A percentile compares a stretch with the other conserved stretches of the same genome.
These are phyloP conservation scores for Heteromyza rotundicornis DNA, from an alignment of 2,888 invertebrate species.

Conservation along the genomic window DNA sequence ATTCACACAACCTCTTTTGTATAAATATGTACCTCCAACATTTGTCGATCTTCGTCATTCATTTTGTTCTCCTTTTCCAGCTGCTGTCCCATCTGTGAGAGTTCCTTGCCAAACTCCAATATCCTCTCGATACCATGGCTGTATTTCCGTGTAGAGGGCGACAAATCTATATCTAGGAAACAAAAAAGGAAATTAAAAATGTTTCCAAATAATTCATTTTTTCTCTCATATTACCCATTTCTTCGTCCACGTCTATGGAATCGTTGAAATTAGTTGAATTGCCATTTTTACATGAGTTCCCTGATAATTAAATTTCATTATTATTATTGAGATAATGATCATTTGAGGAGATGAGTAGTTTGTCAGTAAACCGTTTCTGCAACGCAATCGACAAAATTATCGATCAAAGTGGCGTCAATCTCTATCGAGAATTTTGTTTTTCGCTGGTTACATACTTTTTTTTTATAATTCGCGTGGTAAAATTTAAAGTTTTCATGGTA, in stretches of 20 bases:
- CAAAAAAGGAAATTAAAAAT: neutral
- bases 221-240: constrained; percentile 72
- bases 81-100: constrained; percentile 88
- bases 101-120: constrained; percentile 91
- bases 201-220: neutral
- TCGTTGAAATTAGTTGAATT: constrained; percentile 59
- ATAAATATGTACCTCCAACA: constrained; percentile 79
- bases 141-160: constrained; percentile 58
- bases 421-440: no score
- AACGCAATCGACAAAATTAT: no score
- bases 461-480: no score
- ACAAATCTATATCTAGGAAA: constrained; percentile 61
- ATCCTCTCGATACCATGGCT: constrained; percentile 84
- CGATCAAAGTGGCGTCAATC: no score
- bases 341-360: no score
- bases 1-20: no score
- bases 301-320: no score
- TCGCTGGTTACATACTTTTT: no score
- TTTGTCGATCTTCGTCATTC: constrained; percentile 81
- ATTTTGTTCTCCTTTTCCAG: constrained; percentile 82
- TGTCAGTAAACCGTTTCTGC: no score
- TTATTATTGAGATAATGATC: no score
- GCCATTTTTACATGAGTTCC: constrained; percentile 60
- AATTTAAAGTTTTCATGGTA: no score
- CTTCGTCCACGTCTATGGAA: constrained; percentile 74